phyloP scores from a whole-genome alignment of 2,797 vertebrate species.

The Karalla daura region DNA sequence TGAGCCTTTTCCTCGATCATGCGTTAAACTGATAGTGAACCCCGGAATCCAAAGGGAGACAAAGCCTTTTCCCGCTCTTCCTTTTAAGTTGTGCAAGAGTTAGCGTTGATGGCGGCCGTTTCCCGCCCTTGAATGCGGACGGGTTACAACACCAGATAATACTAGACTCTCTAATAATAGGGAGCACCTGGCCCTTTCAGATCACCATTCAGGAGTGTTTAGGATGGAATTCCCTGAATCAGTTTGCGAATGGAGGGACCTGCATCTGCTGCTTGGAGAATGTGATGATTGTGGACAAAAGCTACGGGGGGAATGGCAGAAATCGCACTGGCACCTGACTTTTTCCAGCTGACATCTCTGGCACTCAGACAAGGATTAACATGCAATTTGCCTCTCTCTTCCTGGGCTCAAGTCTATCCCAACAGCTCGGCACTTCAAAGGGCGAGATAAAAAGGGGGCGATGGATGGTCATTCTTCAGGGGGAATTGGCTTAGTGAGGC shows the following conservation, averaged over 20 bases:
- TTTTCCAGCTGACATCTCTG: constrained; percentile 82
- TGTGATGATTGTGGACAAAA: constrained; percentile 78
- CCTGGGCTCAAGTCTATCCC: constrained; percentile 79
- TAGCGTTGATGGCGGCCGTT: constrained; percentile 50
- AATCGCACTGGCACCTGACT: constrained; percentile 80
- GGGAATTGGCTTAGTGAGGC: constrained; percentile 78
- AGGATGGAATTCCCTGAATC: constrained; percentile 68
- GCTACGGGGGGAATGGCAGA: constrained; percentile 81
- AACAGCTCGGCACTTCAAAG: constrained; percentile 85
- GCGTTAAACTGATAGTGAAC: constrained; percentile 81
- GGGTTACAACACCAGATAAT: constrained; percentile 52
- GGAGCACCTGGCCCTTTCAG: constrained; percentile 84
- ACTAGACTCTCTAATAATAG: constrained; percentile 72
- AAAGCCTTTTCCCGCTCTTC: constrained; percentile 62
- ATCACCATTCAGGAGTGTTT: constrained; percentile 64
- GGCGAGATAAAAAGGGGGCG: constrained; percentile 60
- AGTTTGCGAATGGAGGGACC: constrained; percentile 35
- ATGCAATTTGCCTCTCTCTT: constrained; percentile 83
- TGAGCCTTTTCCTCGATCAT: constrained; percentile 75
- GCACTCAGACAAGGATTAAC: constrained; percentile 81
- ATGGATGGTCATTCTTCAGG: constrained; percentile 71
- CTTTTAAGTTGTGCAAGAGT: constrained; percentile 83
- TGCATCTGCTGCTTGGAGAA: constrained; percentile 61
- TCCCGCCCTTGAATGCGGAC: constrained; percentile 45
- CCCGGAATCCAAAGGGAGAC: constrained; percentile 69